A percentile compares a stretch with the other conserved stretches of the same genome.
These are phyloP conservation scores for Caenorhabditis sp. DNA, from an alignment of 2,888 invertebrate species.

Conservation along the genomic window DNA sequence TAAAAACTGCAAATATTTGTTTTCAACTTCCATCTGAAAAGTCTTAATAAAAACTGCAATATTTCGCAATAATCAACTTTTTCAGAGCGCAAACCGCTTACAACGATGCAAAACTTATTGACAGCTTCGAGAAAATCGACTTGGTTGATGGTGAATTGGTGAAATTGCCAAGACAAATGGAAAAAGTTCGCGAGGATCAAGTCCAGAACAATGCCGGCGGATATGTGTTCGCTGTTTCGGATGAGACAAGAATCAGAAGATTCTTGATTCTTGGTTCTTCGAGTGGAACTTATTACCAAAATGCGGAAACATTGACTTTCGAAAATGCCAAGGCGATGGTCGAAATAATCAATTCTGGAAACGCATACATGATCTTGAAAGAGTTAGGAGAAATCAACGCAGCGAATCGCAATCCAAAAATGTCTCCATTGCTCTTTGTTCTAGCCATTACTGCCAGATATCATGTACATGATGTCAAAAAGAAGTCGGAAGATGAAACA, in stretches of 20 bases:
- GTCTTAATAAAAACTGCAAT: too few relatives aligned
- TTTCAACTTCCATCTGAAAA: too few relatives aligned
- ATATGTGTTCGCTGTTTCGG: slow-evolving; percentile 70
- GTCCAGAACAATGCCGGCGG: slow-evolving; percentile 69
- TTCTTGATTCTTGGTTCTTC: slow-evolving; percentile 72
- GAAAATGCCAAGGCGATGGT: slow-evolving; percentile 70
- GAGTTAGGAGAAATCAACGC: slow-evolving; percentile 69
- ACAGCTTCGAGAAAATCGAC: background rate
- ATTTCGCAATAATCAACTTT: background rate
- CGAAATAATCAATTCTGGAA: slow-evolving; percentile 68
- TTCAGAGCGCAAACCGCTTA: background rate
- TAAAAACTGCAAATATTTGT: too few relatives aligned
- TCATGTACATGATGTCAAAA: slow-evolving; percentile 51
- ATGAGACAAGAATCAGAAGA: slow-evolving; percentile 70
- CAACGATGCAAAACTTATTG: background rate
- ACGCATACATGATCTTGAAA: slow-evolving; percentile 69
- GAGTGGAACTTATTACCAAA: slow-evolving; percentile 71
- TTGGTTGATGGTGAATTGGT: slow-evolving; percentile 15
- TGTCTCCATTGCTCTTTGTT: slow-evolving; percentile 76
- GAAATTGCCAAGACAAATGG: slow-evolving; percentile 53
- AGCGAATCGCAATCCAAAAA: slow-evolving; percentile 71
- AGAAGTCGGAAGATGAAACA: slow-evolving; percentile 50
- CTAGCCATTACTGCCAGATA: slow-evolving; percentile 77
- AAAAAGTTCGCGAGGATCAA: slow-evolving; percentile 54
- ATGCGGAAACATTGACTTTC: slow-evolving; percentile 66